Conservation (phyloP, 53 echinoderm and acorn worm species). For the Echinarachnius parma region DNA sequence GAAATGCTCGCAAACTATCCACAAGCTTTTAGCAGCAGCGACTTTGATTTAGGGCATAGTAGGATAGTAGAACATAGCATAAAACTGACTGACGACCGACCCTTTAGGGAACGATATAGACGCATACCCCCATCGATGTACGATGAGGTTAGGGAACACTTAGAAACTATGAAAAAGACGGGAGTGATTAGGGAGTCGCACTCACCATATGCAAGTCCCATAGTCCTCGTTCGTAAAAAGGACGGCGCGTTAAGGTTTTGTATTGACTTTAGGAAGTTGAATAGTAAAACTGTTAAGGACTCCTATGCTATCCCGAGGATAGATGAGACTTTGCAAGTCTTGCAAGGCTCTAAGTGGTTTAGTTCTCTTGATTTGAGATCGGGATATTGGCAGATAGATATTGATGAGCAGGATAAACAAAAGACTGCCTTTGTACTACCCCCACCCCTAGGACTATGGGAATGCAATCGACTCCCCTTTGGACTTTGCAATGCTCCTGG, state of each 20-base stretch:
- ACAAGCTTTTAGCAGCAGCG: conserved; percentile 23
- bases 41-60: conserved; percentile 42
- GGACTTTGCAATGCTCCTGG: conserved; percentile 50
- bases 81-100: conserved; percentile 28
- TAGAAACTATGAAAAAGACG: conserved; percentile 24
- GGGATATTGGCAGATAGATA: conserved; percentile 54
- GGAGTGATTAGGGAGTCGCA: conserved; percentile 40
- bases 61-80: conserved; percentile 29
- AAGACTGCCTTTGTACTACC: conserved; percentile 55
- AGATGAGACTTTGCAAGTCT: conserved; percentile 48
- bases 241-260: conserved; percentile 44
- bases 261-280: conserved; percentile 44
- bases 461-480: conserved; percentile 52
- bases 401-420: conserved; percentile 33
- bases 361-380: conserved; percentile 41
- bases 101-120: conserved; percentile 44
- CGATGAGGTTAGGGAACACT: conserved; percentile 36
- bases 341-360: conserved; percentile 52
- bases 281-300: conserved; percentile 30
- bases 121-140: conserved; percentile 49
- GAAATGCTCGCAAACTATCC: conserved; percentile 1
- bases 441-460: conserved; percentile 37
- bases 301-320: conserved; percentile 51
- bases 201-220: conserved; percentile 49
- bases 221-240: conserved; percentile 52